Conservation (phyloP, 1,140 invertebrate species). For the Eueides isabella region DNA sequence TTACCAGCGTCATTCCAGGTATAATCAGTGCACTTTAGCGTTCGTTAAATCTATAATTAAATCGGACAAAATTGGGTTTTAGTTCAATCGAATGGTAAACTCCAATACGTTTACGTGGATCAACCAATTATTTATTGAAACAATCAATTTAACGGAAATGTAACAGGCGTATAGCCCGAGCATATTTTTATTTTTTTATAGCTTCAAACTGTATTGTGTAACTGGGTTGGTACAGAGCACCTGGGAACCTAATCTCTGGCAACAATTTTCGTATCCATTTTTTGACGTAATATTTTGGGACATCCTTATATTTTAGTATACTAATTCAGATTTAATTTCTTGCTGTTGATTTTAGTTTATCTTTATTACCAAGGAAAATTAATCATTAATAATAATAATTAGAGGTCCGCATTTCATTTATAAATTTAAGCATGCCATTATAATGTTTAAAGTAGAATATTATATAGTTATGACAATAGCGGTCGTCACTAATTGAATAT, state of each 20-base stretch:
- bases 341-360: no score
- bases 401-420: no score
- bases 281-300: no score
- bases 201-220: no score
- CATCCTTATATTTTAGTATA: no score
- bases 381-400: no score
- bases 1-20: background rate
- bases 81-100: background rate
- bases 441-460: conserved; percentile 1
- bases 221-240: no score
- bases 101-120: conserved; percentile 10
- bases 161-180: background rate
- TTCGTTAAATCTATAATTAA: conserved; percentile 7
- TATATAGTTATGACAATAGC: background rate
- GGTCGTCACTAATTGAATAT: conserved; percentile 10
- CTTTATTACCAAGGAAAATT: no score
- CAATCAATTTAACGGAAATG: background rate
- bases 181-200: background rate
- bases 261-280: no score
- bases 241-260: no score
- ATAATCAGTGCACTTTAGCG: background rate
- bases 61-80: conserved; percentile 4
- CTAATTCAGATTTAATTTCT: no score
- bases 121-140: conserved; percentile 6
- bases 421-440: background rate